These are phyloP conservation scores for Poeciliopsis presidionis DNA, from an alignment of 2,797 vertebrate genomes.

Conservation along the genomic window DNA sequence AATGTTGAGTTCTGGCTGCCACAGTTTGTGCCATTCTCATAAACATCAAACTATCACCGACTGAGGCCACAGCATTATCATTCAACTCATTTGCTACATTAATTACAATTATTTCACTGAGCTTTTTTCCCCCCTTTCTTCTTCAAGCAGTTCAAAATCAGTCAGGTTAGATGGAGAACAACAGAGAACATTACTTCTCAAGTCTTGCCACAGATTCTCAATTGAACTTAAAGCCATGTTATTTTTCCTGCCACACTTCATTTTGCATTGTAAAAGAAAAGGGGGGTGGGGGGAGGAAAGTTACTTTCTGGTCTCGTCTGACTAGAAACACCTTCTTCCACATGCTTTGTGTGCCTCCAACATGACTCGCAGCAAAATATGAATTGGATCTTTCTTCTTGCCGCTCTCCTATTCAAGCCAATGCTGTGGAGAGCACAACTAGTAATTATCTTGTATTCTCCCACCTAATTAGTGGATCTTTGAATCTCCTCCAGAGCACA, in stretches of 20 bases:
- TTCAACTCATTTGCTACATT: background rate
- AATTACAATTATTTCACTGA: background rate
- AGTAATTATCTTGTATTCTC: background rate
- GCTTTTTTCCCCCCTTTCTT: background rate
- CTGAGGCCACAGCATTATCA: no score
- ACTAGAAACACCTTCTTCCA: background rate
- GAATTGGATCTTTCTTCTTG: background rate
- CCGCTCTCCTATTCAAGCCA: background rate
- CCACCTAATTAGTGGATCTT: background rate
- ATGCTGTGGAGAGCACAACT: background rate
- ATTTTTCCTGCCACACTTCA: background rate
- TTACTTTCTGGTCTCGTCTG: background rate
- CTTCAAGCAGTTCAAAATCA: no score
- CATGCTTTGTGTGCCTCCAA: background rate
- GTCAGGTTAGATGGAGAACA: background rate
- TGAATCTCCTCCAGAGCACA: background rate
- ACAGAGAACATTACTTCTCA: background rate
- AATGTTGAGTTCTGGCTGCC: background rate
- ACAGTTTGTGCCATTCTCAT: background rate
- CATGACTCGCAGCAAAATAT: background rate
- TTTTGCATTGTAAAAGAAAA: background rate
- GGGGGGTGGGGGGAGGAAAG: rapidly evolving
- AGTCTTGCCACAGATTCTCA: background rate
- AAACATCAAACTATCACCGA: background rate
- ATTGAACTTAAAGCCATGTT: background rate